Base-by-base conservation (phyloP, 1,140 invertebrate genomes). In the Meteorus sp. region DNA sequence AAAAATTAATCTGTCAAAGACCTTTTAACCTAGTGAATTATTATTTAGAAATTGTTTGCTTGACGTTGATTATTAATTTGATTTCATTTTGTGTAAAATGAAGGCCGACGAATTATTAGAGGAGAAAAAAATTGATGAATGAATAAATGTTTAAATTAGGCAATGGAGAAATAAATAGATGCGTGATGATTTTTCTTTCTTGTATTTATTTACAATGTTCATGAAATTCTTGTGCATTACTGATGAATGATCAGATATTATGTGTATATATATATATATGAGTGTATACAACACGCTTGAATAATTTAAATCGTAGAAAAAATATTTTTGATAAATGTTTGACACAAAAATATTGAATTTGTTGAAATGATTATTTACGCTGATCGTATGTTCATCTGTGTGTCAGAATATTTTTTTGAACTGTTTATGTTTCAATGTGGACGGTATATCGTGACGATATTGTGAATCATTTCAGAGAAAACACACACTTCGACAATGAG, bases 401-500 rank as follows among this genome's bases (percentile, higher is more conserved):
- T 7, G 0, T 31, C 3, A n/a, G 2, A 33, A 17, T 22, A 9
- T 52, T 35, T 27, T 39, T 56, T 35, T n/a, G 2, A 57, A 37
- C 43, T 51, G n/a, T 23, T 60, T 6, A 6, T 25, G 27, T 33
- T 44, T 58, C 56, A 55, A 11, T 52, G 47, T 59, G 61, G 61
- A 63, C 61, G 61, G 61, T 57, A n/a, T n/a, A 63, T 59, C 55
- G 29, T 63, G 29, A 37, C 35, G 50, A 25, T 51, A 55, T 41
- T 33, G 23, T 60, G 35, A 15, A n/a, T 27, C 15, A 43, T 43
- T 43, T 43, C 29, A 6, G 11, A 11, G 11, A 11, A 7, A 11
- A 33, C 29, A 33, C 29, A 33, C 29, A 7, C 29, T 7, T 6
- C 6, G 29, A 33, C 6, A 33, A 33, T 7, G 11, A 33, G 29